phyloP scores from a whole-genome alignment of 2,797 vertebrate genomes.

The Gobionotothen gibberifrons region DNA sequence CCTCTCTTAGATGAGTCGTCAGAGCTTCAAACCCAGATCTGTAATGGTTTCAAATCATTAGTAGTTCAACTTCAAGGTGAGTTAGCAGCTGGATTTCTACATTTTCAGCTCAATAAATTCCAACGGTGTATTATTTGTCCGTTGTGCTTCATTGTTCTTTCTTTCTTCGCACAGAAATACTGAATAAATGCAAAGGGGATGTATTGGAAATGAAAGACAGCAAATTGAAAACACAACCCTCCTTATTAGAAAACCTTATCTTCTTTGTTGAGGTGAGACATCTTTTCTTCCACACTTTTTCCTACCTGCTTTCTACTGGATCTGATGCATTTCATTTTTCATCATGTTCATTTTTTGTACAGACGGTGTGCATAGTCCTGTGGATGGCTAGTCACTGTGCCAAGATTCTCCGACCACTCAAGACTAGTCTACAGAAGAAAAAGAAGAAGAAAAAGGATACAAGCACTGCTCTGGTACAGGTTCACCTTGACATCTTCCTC shows the following conservation, averaged over 20 bases:
- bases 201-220: slow-evolving; percentile 90
- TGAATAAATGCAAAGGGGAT: slow-evolving; percentile 93
- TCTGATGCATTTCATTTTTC: not conserved
- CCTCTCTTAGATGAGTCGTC: slow-evolving; percentile 88
- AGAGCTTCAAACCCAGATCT: slow-evolving; percentile 94
- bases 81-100: not conserved
- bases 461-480: slow-evolving; percentile 84
- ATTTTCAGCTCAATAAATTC: accelerated
- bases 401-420: slow-evolving; percentile 91
- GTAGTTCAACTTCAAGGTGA: slow-evolving; percentile 93
- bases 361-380: slow-evolving; percentile 90
- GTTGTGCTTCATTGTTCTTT: not conserved
- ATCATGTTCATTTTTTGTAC: slow-evolving; percentile 7
- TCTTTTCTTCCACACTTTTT: not conserved
- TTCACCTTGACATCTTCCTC: not conserved
- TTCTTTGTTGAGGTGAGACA: slow-evolving; percentile 94
- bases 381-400: slow-evolving; percentile 94
- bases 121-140: not conserved
- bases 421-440: slow-evolving; percentile 96
- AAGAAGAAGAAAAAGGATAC: slow-evolving; percentile 99
- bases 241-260: slow-evolving; percentile 92
- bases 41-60: slow-evolving; percentile 91
- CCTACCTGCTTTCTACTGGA: accelerated
- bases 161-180: slow-evolving; percentile 85
- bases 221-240: slow-evolving; percentile 88